Percentiles rank a stretch among this genome's conserved stretches.
These are phyloP conservation scores for Eumeta japonica DNA, from an alignment of 1,140 invertebrate species.

Conservation along the genomic window DNA sequence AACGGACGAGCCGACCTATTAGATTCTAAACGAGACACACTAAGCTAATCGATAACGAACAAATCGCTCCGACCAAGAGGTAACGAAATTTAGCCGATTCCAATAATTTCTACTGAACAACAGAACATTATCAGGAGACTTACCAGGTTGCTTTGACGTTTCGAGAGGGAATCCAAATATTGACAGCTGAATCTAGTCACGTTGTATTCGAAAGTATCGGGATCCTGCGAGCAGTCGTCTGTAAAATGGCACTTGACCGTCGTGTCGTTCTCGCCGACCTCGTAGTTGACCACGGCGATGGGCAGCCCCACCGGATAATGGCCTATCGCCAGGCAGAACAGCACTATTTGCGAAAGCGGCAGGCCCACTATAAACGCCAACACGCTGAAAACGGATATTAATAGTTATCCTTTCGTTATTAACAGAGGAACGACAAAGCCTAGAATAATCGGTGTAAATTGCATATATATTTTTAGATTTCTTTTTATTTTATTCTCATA, in stretches of 20 bases:
- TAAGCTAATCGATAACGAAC: too few relatives aligned
- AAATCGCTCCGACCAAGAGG: too few relatives aligned
- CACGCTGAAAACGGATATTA: slow-evolving; percentile 60
- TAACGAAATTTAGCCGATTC: too few relatives aligned
- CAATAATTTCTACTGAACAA: too few relatives aligned
- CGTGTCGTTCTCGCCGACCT: slow-evolving; percentile 63
- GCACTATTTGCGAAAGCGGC: slow-evolving; percentile 87
- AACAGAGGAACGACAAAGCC: too few relatives aligned
- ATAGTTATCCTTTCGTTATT: not conserved
- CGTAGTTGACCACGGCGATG: slow-evolving; percentile 84
- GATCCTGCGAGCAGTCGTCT: slow-evolving; percentile 57
- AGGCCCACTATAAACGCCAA: slow-evolving; percentile 89
- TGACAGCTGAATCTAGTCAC: slow-evolving; percentile 71
- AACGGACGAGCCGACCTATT: too few relatives aligned
- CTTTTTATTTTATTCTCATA: too few relatives aligned
- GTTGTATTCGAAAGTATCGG: slow-evolving; percentile 52
- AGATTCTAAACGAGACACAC: too few relatives aligned
- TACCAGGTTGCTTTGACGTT: slow-evolving; percentile 59
- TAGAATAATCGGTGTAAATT: too few relatives aligned
- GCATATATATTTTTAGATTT: too few relatives aligned
- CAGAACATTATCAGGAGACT: too few relatives aligned
- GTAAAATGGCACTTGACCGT: slow-evolving; percentile 47
- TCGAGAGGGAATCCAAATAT: slow-evolving; percentile 69
- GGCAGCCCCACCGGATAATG: slow-evolving; percentile 81
- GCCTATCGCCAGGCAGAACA: slow-evolving; percentile 94